These are phyloP conservation scores for Scaptomyza graminum DNA, from an alignment of 1,140 invertebrate genomes.

Conservation along the genomic window DNA sequence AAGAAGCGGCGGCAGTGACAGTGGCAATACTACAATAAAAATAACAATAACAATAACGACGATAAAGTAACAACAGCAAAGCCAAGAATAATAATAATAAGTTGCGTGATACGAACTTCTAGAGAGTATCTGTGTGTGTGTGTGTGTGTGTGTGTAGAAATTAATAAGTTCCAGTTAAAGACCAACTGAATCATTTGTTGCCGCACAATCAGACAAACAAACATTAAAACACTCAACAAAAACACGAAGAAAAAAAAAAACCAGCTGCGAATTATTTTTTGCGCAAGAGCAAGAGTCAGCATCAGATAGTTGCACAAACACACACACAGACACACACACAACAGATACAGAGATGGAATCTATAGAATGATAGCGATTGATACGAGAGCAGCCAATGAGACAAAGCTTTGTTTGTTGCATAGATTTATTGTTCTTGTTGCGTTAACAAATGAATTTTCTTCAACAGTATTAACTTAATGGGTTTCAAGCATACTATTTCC, in stretches of 20 bases:
- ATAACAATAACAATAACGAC: conserved; percentile 24
- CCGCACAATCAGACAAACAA: conserved; percentile 58
- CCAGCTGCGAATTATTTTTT: conserved; percentile 19
- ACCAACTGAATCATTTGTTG: conserved; percentile 65
- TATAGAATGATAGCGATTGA: background rate
- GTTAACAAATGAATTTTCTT: too few relatives aligned
- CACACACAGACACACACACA: background rate
- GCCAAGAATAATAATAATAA: conserved; percentile 34
- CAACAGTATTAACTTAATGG: too few relatives aligned
- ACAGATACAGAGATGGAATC: conserved; percentile 5
- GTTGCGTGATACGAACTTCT: conserved; percentile 45
- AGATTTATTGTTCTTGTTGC: too few relatives aligned
- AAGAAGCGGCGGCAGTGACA: conserved; percentile 29
- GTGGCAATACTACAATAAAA: conserved; percentile 36
- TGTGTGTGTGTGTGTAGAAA: conserved; percentile 45
- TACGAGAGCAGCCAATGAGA: too few relatives aligned
- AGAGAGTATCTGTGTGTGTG: conserved; percentile 13
- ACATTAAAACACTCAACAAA: conserved; percentile 31
- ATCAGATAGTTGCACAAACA: background rate
- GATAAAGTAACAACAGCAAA: conserved; percentile 8
- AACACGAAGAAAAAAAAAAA: too few relatives aligned
- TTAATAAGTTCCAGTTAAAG: conserved; percentile 65
- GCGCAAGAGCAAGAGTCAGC: background rate
- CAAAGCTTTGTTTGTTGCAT: too few relatives aligned
- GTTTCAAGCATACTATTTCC: too few relatives aligned